These are phyloP conservation scores for Litocranius walleri DNA, from an alignment of 2,113 vertebrate genomes.

Conservation along the genomic window DNA sequence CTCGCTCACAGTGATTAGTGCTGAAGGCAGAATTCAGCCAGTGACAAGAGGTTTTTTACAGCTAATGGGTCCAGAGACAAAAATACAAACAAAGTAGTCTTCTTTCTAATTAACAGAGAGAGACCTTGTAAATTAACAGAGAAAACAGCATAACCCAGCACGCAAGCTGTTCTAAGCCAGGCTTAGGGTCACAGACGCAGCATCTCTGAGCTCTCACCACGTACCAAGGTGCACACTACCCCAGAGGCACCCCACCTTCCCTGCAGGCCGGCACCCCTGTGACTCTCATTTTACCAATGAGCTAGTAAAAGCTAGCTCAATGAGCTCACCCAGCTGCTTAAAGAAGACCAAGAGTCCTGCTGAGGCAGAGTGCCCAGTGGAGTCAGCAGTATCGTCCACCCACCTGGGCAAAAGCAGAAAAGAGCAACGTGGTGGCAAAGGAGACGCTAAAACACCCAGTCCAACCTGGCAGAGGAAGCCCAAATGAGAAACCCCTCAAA, in stretches of 20 bases:
- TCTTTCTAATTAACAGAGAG: not conserved
- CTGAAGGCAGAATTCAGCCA: not conserved
- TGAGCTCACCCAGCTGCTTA: not conserved
- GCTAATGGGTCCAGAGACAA: not conserved
- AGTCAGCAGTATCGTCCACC: accelerated
- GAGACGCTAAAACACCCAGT: not conserved
- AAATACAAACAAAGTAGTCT: not conserved
- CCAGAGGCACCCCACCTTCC: not conserved
- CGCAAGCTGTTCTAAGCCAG: not conserved
- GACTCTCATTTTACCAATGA: not conserved
- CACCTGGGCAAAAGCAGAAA: not conserved
- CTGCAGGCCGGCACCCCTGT: accelerated
- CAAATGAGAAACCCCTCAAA: not conserved
- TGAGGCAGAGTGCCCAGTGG: not conserved
- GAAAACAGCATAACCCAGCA: not conserved
- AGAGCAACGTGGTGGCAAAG: accelerated
- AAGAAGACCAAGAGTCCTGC: no score
- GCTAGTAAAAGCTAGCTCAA: not conserved
- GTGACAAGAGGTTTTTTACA: not conserved
- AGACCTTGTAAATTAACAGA: not conserved
- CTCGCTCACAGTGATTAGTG: not conserved
- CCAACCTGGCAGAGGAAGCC: not conserved
- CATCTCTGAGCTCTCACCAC: accelerated
- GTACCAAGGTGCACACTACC: accelerated
- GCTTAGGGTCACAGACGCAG: not conserved